These are phyloP conservation scores for Pseudococcus jackbeardsleyi DNA, from an alignment of 2,888 invertebrate genomes.

Conservation along the genomic window DNA sequence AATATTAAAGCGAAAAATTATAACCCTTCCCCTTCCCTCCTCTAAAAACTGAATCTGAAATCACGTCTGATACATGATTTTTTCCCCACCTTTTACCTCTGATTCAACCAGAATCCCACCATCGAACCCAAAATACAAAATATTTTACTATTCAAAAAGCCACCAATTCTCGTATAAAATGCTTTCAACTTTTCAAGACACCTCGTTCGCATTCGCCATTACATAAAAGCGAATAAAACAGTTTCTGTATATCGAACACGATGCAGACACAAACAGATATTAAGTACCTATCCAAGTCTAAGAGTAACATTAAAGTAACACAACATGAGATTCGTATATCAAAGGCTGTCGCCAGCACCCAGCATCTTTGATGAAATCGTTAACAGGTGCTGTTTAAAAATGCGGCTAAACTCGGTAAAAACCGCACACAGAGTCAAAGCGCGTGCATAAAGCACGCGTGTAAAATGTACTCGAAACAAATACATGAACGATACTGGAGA, in stretches of 20 bases:
- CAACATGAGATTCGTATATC: constrained; percentile 13
- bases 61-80: neutral
- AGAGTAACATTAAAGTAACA: constrained; percentile 38
- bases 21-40: too few species aligned
- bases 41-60: too few species aligned
- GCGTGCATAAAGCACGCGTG: constrained; percentile 25
- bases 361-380: constrained; percentile 27
- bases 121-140: neutral
- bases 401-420: neutral
- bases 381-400: constrained; percentile 52
- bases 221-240: neutral
- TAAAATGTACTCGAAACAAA: constrained; percentile 57
- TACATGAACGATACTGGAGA: constrained; percentile 38
- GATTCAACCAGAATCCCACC: neutral
- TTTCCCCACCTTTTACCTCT: neutral
- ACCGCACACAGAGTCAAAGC: constrained; percentile 44
- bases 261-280: constrained; percentile 19
- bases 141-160: neutral
- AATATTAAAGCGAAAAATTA: too few species aligned
- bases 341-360: constrained; percentile 25
- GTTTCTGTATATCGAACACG: neutral
- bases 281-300: neutral
- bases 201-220: neutral
- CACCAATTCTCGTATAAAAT: neutral
- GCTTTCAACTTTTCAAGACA: neutral